These are phyloP conservation scores for Myrmecophaga tridactyla DNA, from an alignment of 2,113 vertebrate species.

Conservation along the genomic window DNA sequence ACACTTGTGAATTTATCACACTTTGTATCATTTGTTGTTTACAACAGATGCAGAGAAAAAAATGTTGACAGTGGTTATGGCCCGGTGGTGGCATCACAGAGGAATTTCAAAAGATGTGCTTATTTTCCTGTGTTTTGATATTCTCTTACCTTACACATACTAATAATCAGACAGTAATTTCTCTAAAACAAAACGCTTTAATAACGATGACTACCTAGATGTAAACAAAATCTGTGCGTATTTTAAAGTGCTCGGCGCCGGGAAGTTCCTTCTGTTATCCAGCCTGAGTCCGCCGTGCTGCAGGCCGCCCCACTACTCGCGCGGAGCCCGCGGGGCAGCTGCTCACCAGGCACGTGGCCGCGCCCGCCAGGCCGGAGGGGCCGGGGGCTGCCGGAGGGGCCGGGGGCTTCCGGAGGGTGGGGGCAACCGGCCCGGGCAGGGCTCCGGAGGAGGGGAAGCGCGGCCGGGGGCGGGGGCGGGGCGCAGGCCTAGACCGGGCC, in stretches of 20 bases:
- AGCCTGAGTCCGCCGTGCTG: not conserved
- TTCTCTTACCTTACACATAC: not conserved
- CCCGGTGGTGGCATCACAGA: not conserved
- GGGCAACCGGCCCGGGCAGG: not conserved
- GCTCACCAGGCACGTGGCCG: not conserved
- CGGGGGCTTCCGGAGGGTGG: too few species aligned
- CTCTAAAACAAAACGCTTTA: not conserved
- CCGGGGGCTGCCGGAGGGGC: too few species aligned
- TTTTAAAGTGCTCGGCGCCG: not conserved
- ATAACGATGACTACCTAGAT: too few species aligned
- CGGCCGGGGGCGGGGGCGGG: not conserved
- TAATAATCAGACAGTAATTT: not conserved
- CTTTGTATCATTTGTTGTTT: not conserved
- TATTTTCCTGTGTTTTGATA: not conserved
- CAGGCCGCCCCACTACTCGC: too few species aligned
- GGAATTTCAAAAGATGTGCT: not conserved
- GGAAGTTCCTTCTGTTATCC: not conserved
- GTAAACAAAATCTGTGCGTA: too few species aligned
- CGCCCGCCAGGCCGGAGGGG: too few species aligned
- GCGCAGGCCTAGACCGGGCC: fast-evolving
- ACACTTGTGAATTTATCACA: not conserved
- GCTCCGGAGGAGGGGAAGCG: not conserved
- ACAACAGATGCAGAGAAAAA: not conserved
- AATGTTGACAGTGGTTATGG: not conserved
- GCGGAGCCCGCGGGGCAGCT: too few species aligned